phyloP scores from a whole-genome alignment of 2,113 vertebrate genomes.

The Panurus biarmicus region DNA sequence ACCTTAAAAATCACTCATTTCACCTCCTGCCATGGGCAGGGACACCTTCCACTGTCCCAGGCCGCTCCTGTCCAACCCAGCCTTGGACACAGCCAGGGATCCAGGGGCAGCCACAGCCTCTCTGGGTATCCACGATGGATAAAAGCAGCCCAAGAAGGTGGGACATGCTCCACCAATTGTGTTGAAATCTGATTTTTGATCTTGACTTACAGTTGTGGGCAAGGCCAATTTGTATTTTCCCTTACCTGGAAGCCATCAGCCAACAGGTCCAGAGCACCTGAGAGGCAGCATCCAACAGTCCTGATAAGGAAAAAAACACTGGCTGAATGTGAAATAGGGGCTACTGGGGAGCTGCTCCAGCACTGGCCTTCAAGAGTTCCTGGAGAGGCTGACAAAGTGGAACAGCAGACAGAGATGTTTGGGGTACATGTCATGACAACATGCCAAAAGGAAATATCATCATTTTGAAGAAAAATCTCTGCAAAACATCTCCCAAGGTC shows the following conservation, averaged over 20 bases:
- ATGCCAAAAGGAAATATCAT: neutral
- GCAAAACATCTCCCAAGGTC: neutral
- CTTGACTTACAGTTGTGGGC: neutral
- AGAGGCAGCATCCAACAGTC: neutral
- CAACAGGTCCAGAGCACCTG: neutral
- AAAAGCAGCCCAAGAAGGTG: neutral
- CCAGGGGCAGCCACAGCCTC: neutral
- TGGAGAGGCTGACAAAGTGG: neutral
- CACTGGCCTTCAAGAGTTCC: neutral
- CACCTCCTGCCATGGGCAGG: neutral
- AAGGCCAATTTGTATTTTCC: neutral
- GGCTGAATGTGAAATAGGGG: neutral
- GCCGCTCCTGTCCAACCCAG: rapidly evolving
- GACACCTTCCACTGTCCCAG: neutral
- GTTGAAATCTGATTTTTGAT: neutral
- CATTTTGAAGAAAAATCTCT: neutral
- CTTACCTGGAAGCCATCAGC: neutral
- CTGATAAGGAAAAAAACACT: neutral
- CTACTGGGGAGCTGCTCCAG: neutral
- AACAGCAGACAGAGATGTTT: neutral
- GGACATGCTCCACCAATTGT: neutral
- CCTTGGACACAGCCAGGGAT: neutral
- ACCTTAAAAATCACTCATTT: neutral
- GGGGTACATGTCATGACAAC: neutral
- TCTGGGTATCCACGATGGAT: neutral